Evolutionary conservation across 2,888 invertebrate species (phyloP).

Genomic region (Himalopsyche anomala): DNA sequence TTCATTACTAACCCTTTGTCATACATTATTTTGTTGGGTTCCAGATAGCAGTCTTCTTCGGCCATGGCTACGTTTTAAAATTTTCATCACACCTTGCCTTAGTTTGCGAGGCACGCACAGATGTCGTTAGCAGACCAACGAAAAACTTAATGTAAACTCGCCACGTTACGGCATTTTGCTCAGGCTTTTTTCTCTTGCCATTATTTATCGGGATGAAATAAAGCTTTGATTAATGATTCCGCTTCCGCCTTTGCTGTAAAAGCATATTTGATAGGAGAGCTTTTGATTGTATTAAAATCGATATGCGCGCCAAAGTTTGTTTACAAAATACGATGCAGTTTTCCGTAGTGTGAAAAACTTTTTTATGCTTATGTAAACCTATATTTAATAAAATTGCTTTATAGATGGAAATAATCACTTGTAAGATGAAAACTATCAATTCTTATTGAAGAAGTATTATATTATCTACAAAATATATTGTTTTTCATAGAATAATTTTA

Average conservation of each 20-base stretch:
- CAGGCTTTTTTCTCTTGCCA: constrained; percentile 23
- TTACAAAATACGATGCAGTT: constrained; percentile 24
- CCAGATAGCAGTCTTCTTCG: not conserved
- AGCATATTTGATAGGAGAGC: constrained; percentile 18
- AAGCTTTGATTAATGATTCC: constrained; percentile 30
- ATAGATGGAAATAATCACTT: no score
- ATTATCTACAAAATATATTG: no score
- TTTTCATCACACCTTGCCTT: constrained; percentile 30
- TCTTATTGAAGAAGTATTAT: no score
- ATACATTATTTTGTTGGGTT: not conserved
- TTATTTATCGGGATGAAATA: constrained; percentile 26
- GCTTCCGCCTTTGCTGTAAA: not conserved
- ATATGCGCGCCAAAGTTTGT: constrained; percentile 17
- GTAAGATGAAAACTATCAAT: no score
- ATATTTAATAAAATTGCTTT: no score
- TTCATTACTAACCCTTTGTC: not conserved
- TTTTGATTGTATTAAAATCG: constrained; percentile 10
- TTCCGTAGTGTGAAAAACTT: not conserved
- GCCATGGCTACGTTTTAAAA: constrained; percentile 6
- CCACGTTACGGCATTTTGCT: constrained; percentile 22
- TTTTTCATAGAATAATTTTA: no score
- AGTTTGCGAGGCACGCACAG: constrained; percentile 34
- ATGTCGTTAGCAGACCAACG: constrained; percentile 30
- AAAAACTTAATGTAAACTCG: constrained; percentile 18
- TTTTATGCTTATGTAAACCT: no score